A percentile compares a stretch with the other conserved stretches of the same genome.
Conservation (phyloP, 2,888 invertebrate species). For the Microplitis manilae region DNA sequence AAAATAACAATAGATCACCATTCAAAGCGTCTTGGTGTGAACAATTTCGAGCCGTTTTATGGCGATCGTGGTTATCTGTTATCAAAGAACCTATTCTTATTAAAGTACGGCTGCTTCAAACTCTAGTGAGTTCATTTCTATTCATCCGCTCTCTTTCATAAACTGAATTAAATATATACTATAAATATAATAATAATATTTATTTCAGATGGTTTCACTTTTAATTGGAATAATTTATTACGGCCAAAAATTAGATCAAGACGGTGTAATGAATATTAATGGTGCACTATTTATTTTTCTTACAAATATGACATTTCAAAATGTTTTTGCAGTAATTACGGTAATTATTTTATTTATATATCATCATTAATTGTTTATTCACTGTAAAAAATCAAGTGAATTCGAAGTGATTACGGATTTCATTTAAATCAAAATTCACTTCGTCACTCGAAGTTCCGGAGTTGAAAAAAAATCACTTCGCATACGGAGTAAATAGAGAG, state of each 20-base stretch:
- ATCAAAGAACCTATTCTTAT: slow-evolving; percentile 93
- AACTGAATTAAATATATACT: too few relatives aligned
- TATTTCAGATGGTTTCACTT: slow-evolving; percentile 85
- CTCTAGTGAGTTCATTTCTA: slow-evolving; percentile 80
- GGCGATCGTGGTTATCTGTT: slow-evolving; percentile 91
- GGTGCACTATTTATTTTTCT: slow-evolving; percentile 92
- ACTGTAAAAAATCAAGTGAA: too few relatives aligned
- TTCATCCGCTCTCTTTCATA: not conserved
- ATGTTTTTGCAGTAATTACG: slow-evolving; percentile 94
- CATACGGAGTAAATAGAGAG: too few relatives aligned
- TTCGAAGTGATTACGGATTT: too few relatives aligned
- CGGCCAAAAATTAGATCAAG: slow-evolving; percentile 85
- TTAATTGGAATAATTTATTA: slow-evolving; percentile 91
- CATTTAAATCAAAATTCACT: too few relatives aligned
- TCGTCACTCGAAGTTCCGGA: too few relatives aligned
- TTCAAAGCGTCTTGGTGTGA: slow-evolving; percentile 91
- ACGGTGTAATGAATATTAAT: slow-evolving; percentile 95
- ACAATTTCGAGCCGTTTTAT: slow-evolving; percentile 90
- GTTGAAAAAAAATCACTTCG: too few relatives aligned
- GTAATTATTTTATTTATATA: slow-evolving; percentile 75
- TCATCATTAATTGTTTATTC: too few relatives aligned
- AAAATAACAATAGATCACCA: slow-evolving; percentile 70
- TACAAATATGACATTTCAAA: slow-evolving; percentile 94
- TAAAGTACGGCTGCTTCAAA: slow-evolving; percentile 90
- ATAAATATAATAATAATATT: too few relatives aligned